A percentile compares a stretch with the other conserved stretches of the same genome.
These are phyloP conservation scores for Hippopotamyrus pictus DNA, from an alignment of 2,797 vertebrate genomes.

Conservation along the genomic window DNA sequence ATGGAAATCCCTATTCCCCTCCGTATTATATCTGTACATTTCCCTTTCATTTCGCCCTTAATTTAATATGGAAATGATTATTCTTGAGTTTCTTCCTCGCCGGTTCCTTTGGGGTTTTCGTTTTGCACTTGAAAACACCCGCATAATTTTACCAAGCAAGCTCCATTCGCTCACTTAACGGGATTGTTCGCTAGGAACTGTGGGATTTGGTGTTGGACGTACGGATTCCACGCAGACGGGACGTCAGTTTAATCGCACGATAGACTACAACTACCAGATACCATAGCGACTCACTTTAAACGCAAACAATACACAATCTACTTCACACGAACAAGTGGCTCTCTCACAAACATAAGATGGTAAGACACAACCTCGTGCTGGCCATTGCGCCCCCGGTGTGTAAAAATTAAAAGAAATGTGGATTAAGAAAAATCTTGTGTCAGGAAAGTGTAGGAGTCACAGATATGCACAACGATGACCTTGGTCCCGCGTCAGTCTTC, in stretches of 20 bases:
- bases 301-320: background rate
- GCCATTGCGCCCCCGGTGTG: background rate
- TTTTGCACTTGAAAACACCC: background rate
- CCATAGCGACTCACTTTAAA: background rate
- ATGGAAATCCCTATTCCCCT: background rate
- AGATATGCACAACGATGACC: background rate
- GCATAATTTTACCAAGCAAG: background rate
- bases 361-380: background rate
- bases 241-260: background rate
- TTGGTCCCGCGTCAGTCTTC: background rate
- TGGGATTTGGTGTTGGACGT: background rate
- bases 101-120: background rate
- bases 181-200: background rate
- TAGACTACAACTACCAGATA: background rate
- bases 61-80: background rate
- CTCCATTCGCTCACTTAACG: background rate
- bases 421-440: background rate
- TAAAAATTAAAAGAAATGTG: background rate
- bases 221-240: background rate
- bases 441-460: background rate
- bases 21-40: background rate
- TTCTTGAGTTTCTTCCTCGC: background rate
- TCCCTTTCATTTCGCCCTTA: background rate
- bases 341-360: background rate
- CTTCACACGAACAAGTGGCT: background rate